Percentiles rank a stretch among this genome's conserved stretches.
Conservation (phyloP, 2,113 vertebrate species). For the Trematocara zebra region DNA sequence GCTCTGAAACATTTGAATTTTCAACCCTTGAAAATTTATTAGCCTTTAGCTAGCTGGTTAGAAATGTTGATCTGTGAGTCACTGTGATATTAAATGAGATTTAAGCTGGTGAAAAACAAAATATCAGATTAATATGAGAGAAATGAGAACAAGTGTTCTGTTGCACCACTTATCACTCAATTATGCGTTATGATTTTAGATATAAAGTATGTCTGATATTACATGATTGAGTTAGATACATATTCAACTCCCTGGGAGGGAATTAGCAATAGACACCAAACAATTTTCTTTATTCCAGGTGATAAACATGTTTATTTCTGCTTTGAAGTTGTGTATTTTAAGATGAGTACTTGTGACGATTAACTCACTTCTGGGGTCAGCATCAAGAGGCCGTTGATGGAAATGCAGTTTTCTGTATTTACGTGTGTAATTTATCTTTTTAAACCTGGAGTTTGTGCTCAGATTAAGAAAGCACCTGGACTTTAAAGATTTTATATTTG, state of each 20-base stretch:
- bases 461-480: neutral
- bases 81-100: neutral
- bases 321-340: neutral
- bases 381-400: neutral
- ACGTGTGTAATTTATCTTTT: neutral
- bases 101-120: neutral
- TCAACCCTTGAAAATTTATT: accelerated
- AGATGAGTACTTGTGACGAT: accelerated
- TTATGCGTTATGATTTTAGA: neutral
- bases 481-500: neutral
- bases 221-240: neutral
- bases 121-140: neutral
- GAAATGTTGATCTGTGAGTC: accelerated
- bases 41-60: neutral
- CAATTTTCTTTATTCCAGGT: neutral
- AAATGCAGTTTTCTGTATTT: neutral
- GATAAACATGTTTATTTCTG: neutral
- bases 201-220: accelerated
- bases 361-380: neutral
- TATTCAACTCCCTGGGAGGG: neutral
- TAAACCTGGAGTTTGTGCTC: neutral
- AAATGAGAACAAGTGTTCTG: neutral
- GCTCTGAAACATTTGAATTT: neutral
- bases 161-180: neutral
- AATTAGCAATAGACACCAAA: neutral